phyloP scores from a whole-genome alignment of 92 coral and sea anemone genomes.

The Zoanthus gigantus region DNA sequence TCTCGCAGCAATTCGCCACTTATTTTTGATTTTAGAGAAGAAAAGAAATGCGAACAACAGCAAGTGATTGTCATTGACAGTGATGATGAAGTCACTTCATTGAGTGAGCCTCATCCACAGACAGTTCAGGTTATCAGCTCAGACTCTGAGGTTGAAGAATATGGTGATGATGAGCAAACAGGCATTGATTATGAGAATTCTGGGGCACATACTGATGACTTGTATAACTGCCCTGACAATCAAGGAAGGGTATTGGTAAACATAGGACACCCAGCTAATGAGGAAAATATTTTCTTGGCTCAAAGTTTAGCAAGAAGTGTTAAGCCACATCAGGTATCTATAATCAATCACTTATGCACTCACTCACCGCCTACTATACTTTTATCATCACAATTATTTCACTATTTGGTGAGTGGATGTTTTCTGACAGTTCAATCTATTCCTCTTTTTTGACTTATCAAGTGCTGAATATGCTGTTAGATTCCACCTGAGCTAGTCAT shows the following conservation, averaged over 20 bases:
- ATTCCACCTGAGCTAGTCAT: too few relatives aligned
- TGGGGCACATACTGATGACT: conserved; percentile 89
- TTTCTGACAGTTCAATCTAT: too few relatives aligned
- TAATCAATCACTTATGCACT: too few relatives aligned
- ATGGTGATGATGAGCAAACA: conserved; percentile 35
- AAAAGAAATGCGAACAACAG: conserved; percentile 53
- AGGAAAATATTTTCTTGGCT: conserved; percentile 88
- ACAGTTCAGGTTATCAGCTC: conserved; percentile 63
- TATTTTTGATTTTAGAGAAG: conserved; percentile 75
- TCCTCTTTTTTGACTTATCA: too few relatives aligned
- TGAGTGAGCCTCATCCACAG: conserved; percentile 11
- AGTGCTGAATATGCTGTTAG: too few relatives aligned
- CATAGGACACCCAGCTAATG: conserved; percentile 87
- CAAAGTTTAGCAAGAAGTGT: conserved; percentile 79
- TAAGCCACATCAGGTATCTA: conserved; percentile 93
- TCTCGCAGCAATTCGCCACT: conserved; percentile 60
- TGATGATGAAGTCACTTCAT: conserved; percentile 74
- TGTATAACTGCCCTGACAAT: conserved; percentile 70
- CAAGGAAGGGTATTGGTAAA: conserved; percentile 91
- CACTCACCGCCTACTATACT: too few relatives aligned
- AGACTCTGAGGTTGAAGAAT: conserved; percentile 56
- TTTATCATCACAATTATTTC: too few relatives aligned
- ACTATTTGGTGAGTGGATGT: too few relatives aligned
- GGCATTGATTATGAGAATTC: conserved; percentile 84
- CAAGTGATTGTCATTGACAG: conserved; percentile 91